Conservation (phyloP, 2,113 vertebrate genomes). For the Ageneiosus marmoratus region DNA sequence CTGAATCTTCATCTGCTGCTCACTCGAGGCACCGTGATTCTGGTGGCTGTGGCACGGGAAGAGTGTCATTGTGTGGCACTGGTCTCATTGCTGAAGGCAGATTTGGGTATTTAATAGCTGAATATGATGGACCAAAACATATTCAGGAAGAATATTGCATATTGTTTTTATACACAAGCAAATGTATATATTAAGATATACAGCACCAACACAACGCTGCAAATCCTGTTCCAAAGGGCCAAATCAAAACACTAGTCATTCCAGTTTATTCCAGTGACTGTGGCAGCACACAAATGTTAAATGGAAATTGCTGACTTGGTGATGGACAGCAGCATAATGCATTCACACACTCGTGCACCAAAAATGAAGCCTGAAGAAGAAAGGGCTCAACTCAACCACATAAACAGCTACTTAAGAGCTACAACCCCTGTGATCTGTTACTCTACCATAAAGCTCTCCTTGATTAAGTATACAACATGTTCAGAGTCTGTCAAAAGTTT, state of each 20-base stretch:
- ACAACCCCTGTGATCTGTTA: constrained; percentile 29
- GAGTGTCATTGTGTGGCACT: too few relatives aligned
- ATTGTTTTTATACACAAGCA: constrained; percentile 56
- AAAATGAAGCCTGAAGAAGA: constrained; percentile 36
- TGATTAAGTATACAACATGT: neutral
- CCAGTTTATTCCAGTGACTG: neutral
- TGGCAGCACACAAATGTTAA: constrained; percentile 1
- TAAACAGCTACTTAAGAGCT: constrained; percentile 51
- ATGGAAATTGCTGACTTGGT: neutral
- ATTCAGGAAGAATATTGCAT: too few relatives aligned
- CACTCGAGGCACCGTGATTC: too few relatives aligned
- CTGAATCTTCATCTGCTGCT: too few relatives aligned
- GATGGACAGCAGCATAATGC: neutral
- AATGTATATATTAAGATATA: constrained; percentile 35
- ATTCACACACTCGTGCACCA: neutral
- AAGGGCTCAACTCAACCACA: constrained; percentile 29
- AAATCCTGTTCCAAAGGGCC: constrained; percentile 22
- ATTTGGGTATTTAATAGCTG: too few relatives aligned
- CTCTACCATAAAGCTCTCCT: neutral
- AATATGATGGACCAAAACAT: too few relatives aligned
- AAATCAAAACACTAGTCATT: neutral
- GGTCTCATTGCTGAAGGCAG: too few relatives aligned
- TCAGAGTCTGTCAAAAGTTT: constrained; percentile 1
- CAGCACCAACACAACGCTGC: constrained; percentile 30
- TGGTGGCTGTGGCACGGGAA: too few relatives aligned